A percentile compares a stretch with the other conserved stretches of the same genome.
Conservation (phyloP, 2,113 vertebrate genomes). For the Azemiops feae region DNA sequence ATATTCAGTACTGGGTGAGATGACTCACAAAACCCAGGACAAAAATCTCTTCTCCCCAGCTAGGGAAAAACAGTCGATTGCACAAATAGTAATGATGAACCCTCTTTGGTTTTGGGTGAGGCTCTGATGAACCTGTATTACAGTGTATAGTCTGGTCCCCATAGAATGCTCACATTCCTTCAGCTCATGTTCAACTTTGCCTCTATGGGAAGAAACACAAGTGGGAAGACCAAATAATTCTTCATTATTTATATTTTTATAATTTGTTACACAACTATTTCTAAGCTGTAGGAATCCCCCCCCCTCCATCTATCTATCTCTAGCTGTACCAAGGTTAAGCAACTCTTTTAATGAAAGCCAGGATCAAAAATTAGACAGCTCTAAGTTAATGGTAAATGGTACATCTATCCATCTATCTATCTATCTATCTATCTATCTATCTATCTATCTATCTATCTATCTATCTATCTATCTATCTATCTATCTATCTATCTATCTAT, state of each 20-base stretch:
- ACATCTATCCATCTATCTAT: fast-evolving
- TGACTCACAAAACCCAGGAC: background rate
- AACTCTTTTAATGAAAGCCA: background rate
- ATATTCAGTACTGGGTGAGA: background rate
- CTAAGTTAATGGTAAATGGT: background rate
- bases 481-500: no score
- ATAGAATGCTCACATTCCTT: background rate
- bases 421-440: no score
- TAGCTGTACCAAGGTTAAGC: background rate
- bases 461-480: no score
- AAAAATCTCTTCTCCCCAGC: background rate
- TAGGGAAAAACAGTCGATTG: background rate
- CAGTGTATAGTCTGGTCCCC: background rate
- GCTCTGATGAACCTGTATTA: background rate
- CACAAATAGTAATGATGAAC: background rate
- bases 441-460: background rate
- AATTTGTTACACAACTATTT: background rate
- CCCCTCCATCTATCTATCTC: background rate
- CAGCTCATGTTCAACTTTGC: background rate
- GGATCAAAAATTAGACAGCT: background rate
- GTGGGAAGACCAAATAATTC: background rate
- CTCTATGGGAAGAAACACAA: background rate
- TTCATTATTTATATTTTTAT: background rate
- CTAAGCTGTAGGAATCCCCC: background rate
- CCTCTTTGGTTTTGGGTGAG: background rate